Evolutionary conservation across 2,113 vertebrate species (phyloP).

Genomic region (Calidris pygmaea): DNA sequence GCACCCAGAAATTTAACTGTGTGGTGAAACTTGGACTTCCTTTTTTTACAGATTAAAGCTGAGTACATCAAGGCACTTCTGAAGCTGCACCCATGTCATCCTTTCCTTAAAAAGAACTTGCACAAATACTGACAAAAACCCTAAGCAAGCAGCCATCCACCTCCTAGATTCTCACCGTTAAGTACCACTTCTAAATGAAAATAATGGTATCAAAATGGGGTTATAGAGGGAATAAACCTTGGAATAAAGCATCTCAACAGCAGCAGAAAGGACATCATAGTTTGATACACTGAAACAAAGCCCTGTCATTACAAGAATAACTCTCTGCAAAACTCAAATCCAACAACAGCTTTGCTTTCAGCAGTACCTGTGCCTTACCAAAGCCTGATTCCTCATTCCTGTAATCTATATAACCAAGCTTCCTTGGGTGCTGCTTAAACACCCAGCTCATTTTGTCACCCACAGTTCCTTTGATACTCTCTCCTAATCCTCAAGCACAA

Average conservation of each 20-base stretch:
- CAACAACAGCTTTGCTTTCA: neutral
- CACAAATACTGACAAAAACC: neutral
- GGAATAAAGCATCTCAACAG: neutral
- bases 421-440: neutral
- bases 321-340: neutral
- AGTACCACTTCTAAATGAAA: neutral
- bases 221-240: neutral
- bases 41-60: neutral
- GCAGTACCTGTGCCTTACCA: neutral
- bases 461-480: neutral
- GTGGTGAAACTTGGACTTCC: neutral
- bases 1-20: neutral
- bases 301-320: neutral
- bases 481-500: neutral
- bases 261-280: neutral
- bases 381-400: neutral
- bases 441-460: neutral
- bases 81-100: neutral
- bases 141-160: neutral
- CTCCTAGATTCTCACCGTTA: neutral
- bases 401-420: neutral
- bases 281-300: neutral
- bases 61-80: neutral
- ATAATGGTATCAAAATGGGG: neutral
- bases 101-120: neutral